These are phyloP conservation scores for Oncorhynchus tshawytscha DNA, from an alignment of 2,113 vertebrate species.

Conservation along the genomic window DNA sequence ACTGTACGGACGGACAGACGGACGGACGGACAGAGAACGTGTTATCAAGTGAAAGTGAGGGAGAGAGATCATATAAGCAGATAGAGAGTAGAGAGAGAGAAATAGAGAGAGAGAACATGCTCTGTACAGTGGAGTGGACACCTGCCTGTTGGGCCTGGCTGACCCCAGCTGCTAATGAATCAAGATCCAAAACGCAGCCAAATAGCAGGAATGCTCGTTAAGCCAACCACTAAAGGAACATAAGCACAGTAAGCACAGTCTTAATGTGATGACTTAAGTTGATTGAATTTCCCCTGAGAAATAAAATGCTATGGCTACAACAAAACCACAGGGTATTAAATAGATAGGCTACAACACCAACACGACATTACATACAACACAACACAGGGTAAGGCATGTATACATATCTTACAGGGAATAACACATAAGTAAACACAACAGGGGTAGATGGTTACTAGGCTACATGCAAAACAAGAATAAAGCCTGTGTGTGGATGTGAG, in stretches of 20 bases:
- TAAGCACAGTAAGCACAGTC: neutral
- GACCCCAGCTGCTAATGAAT: conserved; percentile 49
- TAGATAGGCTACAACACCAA: too few relatives aligned
- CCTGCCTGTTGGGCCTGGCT: conserved; percentile 27
- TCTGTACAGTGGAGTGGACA: conserved; percentile 16
- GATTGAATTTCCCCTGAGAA: neutral
- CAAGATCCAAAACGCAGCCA: conserved; percentile 52
- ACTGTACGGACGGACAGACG: neutral
- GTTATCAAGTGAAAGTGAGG: neutral
- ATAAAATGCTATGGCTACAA: too few relatives aligned
- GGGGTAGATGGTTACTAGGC: too few relatives aligned
- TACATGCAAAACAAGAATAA: too few relatives aligned
- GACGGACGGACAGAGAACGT: neutral
- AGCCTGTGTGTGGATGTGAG: conserved; percentile 1
- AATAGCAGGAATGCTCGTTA: conserved; percentile 57
- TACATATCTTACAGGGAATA: too few relatives aligned
- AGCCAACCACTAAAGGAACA: conserved; percentile 43
- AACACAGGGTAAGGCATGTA: too few relatives aligned
- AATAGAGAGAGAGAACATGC: neutral
- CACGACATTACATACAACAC: too few relatives aligned
- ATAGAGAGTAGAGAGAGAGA: neutral
- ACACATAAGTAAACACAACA: too few relatives aligned
- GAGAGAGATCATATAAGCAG: neutral
- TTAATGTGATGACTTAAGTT: neutral
- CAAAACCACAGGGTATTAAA: too few relatives aligned